A percentile compares a stretch with the other conserved stretches of the same genome.
phyloP scores from a whole-genome alignment of 2,888 invertebrate genomes.

The Eulithis prunata region DNA sequence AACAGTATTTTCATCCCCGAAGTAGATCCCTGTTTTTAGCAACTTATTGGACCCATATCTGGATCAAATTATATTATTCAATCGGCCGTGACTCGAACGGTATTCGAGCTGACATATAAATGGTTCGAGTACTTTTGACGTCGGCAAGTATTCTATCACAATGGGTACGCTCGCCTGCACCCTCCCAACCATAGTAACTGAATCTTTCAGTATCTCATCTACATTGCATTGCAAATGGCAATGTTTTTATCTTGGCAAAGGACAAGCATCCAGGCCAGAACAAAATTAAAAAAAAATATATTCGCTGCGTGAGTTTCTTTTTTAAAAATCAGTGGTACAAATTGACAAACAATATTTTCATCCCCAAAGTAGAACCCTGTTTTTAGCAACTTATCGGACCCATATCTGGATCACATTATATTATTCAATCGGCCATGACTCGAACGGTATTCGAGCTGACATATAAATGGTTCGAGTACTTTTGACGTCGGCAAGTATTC shows the following conservation, averaged over 20 bases:
- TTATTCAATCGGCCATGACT: constrained; percentile 72
- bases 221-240: too few relatives aligned
- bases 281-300: too few relatives aligned
- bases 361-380: not conserved
- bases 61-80: constrained; percentile 62
- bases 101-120: constrained; percentile 64
- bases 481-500: constrained; percentile 58
- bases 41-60: constrained; percentile 43
- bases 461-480: constrained; percentile 64
- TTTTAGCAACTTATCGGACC: constrained; percentile 12
- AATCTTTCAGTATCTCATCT: constrained; percentile 6
- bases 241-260: too few relatives aligned
- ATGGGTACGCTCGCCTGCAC: constrained; percentile 42
- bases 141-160: constrained; percentile 56
- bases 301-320: too few relatives aligned
- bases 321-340: too few relatives aligned
- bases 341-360: too few relatives aligned
- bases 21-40: not conserved
- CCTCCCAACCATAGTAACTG: constrained; percentile 17
- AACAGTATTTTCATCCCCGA: not conserved
- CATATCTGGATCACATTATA: constrained; percentile 60
- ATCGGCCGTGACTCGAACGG: constrained; percentile 72
- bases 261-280: too few relatives aligned
- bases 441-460: constrained; percentile 62
- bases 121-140: constrained; percentile 64